Evolutionary conservation across 2,113 vertebrate species (phyloP).

Genomic region (Chloebia gouldiae): DNA sequence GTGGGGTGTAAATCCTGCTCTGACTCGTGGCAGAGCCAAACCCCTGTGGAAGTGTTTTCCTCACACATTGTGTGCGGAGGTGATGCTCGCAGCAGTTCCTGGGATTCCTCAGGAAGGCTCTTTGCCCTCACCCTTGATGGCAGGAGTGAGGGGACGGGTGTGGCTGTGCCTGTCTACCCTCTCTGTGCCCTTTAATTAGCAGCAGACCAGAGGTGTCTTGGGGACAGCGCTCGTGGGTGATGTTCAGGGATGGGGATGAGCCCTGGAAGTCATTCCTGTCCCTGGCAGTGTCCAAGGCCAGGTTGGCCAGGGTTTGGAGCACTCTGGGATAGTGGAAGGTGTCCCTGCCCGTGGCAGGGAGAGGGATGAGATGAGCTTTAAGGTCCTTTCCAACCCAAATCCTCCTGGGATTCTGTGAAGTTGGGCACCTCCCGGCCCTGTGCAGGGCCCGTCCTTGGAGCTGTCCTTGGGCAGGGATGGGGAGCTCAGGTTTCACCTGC

Average conservation of each 20-base stretch:
- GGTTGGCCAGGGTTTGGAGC: neutral
- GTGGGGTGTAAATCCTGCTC: neutral
- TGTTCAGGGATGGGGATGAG: fast-evolving
- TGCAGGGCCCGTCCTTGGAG: neutral
- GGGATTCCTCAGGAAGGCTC: neutral
- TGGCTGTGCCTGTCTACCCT: neutral
- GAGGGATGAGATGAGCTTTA: neutral
- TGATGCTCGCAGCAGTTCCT: neutral
- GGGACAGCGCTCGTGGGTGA: fast-evolving
- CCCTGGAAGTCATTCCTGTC: neutral
- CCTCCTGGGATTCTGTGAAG: neutral
- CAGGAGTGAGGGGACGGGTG: fast-evolving
- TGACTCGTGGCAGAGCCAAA: neutral
- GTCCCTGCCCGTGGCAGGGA: neutral
- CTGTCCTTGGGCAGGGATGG: neutral
- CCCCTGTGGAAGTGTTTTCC: neutral
- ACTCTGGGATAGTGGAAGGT: fast-evolving
- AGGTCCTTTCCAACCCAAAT: neutral
- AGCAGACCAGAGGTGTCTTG: fast-evolving
- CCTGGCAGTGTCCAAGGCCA: neutral
- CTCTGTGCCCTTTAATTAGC: neutral
- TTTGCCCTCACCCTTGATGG: fast-evolving
- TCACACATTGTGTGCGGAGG: fast-evolving
- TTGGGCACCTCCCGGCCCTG: fast-evolving
- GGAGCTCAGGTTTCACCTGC: neutral